These are phyloP conservation scores for Trichoplusia ni DNA, from an alignment of 1,140 invertebrate genomes.

Conservation along the genomic window DNA sequence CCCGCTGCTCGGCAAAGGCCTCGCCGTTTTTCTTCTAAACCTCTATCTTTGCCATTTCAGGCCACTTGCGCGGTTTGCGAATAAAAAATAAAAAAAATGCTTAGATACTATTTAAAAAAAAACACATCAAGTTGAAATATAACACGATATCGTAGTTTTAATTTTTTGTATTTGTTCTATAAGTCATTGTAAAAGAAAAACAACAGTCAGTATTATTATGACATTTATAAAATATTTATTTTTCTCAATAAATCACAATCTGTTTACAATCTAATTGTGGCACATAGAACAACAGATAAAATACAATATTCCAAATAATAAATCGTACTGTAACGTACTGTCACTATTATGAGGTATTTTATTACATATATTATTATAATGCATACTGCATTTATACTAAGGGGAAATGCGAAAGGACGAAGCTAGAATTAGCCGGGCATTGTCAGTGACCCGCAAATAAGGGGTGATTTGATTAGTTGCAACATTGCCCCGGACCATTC, in stretches of 20 bases:
- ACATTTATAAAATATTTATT: slow-evolving; percentile 80
- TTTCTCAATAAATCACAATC: slow-evolving; percentile 71
- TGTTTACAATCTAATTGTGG: slow-evolving; percentile 68
- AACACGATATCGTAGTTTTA: too few species aligned
- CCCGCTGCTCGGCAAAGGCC: too few species aligned
- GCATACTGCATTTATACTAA: slow-evolving; percentile 18
- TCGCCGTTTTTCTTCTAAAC: too few species aligned
- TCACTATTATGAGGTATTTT: slow-evolving; percentile 63
- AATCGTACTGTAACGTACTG: slow-evolving; percentile 45
- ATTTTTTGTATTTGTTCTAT: background rate
- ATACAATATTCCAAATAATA: slow-evolving; percentile 58
- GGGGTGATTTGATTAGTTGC: too few species aligned
- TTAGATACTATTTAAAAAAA: too few species aligned
- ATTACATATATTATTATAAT: slow-evolving; percentile 18
- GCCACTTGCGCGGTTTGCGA: too few species aligned
- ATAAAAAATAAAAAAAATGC: too few species aligned
- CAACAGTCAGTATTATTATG: slow-evolving; percentile 2
- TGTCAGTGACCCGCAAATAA: background rate
- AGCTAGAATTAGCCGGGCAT: background rate
- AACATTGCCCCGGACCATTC: background rate
- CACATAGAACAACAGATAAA: slow-evolving; percentile 73
- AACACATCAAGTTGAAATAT: too few species aligned
- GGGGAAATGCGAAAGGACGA: background rate
- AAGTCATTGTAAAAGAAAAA: background rate
- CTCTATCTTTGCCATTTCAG: too few species aligned